Conservation (phyloP, 2,797 vertebrate genomes). For the Echiichthys vipera region DNA sequence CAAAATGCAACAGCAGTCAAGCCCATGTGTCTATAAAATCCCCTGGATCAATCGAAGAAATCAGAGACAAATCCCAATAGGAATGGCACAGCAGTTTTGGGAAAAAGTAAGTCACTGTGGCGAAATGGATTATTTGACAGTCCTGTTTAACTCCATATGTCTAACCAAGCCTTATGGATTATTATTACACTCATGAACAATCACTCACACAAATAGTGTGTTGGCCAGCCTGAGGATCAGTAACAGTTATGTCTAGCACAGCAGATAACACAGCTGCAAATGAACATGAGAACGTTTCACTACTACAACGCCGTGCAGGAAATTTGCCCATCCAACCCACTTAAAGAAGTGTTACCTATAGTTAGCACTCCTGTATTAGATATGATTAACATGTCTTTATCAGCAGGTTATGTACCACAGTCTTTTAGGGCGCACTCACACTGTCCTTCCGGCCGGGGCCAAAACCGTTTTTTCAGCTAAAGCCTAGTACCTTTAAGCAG, state of each 20-base stretch:
- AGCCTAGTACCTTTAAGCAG: no score
- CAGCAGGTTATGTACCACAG: no score
- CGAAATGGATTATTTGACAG: slow-evolving; percentile 80
- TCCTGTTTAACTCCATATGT: slow-evolving; percentile 68
- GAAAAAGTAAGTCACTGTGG: slow-evolving; percentile 67
- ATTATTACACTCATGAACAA: slow-evolving; percentile 70
- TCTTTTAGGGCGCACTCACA: no score
- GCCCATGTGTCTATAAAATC: slow-evolving; percentile 72
- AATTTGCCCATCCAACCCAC: no score
- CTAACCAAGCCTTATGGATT: slow-evolving; percentile 72
- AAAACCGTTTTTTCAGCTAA: no score
- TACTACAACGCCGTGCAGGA: no score
- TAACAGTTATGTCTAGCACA: slow-evolving; percentile 45
- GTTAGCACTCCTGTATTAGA: no score
- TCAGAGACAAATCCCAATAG: slow-evolving; percentile 65
- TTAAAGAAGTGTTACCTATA: no score
- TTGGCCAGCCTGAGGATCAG: slow-evolving; percentile 30
- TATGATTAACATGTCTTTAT: no score
- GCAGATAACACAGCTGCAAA: slow-evolving; percentile 27
- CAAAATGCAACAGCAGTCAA: slow-evolving; percentile 71
- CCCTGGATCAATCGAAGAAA: slow-evolving; percentile 62
- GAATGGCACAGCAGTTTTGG: slow-evolving; percentile 45
- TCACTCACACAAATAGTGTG: slow-evolving; percentile 66
- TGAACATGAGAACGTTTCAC: no score
- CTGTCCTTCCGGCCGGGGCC: no score